phyloP scores from a whole-genome alignment of 2,797 vertebrate genomes.

The Scarus forsteni region DNA sequence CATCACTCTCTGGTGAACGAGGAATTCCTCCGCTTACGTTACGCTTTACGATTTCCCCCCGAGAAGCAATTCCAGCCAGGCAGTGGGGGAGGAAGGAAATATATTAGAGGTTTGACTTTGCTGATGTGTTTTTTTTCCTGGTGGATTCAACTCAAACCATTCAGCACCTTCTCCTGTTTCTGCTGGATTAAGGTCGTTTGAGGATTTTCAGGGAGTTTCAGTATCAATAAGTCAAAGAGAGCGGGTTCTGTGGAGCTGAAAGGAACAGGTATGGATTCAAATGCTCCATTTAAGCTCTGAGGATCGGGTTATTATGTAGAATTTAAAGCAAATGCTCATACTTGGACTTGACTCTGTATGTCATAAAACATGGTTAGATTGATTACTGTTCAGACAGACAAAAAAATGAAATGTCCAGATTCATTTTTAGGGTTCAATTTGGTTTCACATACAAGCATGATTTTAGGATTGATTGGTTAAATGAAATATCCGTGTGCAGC shows the following conservation, averaged over 20 bases:
- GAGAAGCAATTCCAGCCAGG: conserved; percentile 53
- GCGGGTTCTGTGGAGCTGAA: conserved; percentile 36
- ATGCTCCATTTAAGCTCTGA: neutral
- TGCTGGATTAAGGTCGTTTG: conserved; percentile 27
- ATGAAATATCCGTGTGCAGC: neutral
- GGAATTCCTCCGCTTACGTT: conserved; percentile 47
- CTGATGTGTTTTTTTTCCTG: conserved; percentile 58
- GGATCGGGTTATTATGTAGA: neutral
- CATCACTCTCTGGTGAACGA: conserved; percentile 55
- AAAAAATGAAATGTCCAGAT: neutral
- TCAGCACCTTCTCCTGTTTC: conserved; percentile 12
- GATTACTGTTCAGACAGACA: neutral
- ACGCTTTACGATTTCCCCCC: conserved; percentile 51
- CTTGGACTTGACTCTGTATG: neutral
- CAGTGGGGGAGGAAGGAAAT: conserved; percentile 38
- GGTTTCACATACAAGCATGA: neutral
- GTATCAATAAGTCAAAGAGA: conserved; percentile 43
- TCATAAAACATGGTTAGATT: neutral
- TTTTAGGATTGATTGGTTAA: conserved; percentile 9
- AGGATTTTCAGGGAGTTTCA: conserved; percentile 48
- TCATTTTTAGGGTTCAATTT: neutral
- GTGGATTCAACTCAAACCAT: conserved; percentile 37
- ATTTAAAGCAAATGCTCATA: neutral
- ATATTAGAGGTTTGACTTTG: conserved; percentile 48
- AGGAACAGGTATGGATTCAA: conserved; percentile 6